Conservation (phyloP, 2,797 vertebrate species). For the Hyperoplus lanceolatus region DNA sequence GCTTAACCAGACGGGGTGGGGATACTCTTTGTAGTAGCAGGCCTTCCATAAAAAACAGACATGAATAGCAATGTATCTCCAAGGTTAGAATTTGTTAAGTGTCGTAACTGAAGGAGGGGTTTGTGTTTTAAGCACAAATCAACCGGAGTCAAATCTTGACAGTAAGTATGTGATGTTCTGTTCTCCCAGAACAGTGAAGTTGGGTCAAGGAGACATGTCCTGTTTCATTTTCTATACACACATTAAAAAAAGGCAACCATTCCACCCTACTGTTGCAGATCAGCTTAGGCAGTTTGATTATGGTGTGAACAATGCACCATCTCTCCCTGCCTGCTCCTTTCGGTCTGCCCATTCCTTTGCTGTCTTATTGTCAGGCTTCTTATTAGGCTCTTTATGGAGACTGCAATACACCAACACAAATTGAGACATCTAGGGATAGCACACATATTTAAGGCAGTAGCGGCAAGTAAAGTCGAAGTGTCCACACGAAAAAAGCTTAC, state of each 20-base stretch:
- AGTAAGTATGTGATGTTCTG: constrained; percentile 67
- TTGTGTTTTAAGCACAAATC: constrained; percentile 36
- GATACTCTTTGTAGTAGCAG: constrained; percentile 28
- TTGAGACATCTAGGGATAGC: constrained; percentile 9
- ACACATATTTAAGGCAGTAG: constrained; percentile 27
- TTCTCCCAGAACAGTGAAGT: constrained; percentile 47
- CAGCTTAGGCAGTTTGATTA: constrained; percentile 50
- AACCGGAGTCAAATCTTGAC: constrained; percentile 14
- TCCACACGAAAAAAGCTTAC: constrained; percentile 10
- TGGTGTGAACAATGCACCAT: constrained; percentile 35
- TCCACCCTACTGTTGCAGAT: constrained; percentile 39
- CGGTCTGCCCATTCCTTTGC: constrained; percentile 16
- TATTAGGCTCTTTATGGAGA: constrained; percentile 8
- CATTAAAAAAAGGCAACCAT: constrained; percentile 12
- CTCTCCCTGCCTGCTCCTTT: constrained; percentile 3
- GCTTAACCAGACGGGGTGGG: constrained; percentile 13
- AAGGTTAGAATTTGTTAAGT: constrained; percentile 13
- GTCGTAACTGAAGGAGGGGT: background rate
- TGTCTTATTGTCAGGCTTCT: constrained; percentile 17
- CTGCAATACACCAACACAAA: constrained; percentile 21
- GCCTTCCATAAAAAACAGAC: constrained; percentile 20
- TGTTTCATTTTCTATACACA: constrained; percentile 31
- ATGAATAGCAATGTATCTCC: constrained; percentile 28
- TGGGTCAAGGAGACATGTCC: constrained; percentile 64
- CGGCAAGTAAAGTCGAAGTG: constrained; percentile 25